Base-by-base conservation (phyloP, 2,113 vertebrate species). In the Laticauda colubrina region DNA sequence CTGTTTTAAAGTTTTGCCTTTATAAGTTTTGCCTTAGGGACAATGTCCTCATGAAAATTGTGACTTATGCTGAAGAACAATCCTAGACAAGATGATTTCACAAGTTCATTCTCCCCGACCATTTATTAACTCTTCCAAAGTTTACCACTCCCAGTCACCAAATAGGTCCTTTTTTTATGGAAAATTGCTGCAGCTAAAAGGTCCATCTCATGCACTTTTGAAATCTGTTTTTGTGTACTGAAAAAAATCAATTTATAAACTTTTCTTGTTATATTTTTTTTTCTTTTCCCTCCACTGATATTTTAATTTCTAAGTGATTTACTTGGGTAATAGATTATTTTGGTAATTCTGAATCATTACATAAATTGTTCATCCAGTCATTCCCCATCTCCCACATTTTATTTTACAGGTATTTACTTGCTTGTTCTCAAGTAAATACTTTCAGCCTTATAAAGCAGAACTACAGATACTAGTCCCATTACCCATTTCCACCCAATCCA, bases 281-380 rank as follows among this genome's bases (percentile, higher is more conserved):
- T 56, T 54, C 26, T 43, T 92, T 48, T 34, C 59, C 48, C 34
- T 15, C 39, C 39, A 20, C 43, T 57, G 54, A 45, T 61, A 51
- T 23, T 85, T 93, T 86, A 61, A 85, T 21, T 85, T 93, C 55
- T 29, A 26, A 26, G 55, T n/a, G 20, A 92, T 92, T 89, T 92
- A 54, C 64, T 85, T 89, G 85, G 43, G 26, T 21, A 81, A 81
- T 43, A 18, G 75, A 43, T 39, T 21, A 43, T 43, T 43, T 43
- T 81, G 34, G 75, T 43, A 81, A 81, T 3, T 59, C 69, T 93
- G 88, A 89, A 89, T 85, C 29, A 86, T 61, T 26, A 61, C 55
- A 53, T 59, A 86, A 59, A 90, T 61, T 43, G 43, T 23, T 53
- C 3, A 1, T 81, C 87, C 55, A 56, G 48, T 39, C 57, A 81